Percentiles rank a stretch among this genome's conserved stretches.
Conservation (phyloP, 2,888 invertebrate species). For the Iselma pallidipennis region DNA sequence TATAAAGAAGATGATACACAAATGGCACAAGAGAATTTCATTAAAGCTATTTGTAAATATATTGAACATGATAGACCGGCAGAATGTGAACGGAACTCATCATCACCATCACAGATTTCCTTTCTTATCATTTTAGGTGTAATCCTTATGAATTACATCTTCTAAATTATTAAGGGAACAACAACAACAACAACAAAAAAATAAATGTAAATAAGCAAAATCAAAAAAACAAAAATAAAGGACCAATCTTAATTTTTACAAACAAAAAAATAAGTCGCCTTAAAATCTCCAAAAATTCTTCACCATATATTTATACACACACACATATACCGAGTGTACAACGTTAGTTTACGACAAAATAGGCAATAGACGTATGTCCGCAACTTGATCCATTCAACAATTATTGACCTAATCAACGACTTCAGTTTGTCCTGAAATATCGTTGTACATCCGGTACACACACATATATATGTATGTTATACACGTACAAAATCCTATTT, state of each 20-base stretch:
- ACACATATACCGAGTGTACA: too few species aligned
- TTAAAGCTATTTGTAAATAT: slow-evolving; percentile 61
- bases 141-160: slow-evolving; percentile 1
- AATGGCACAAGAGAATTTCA: slow-evolving; percentile 62
- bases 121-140: slow-evolving; percentile 14
- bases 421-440: too few species aligned
- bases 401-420: too few species aligned
- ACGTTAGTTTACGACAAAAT: too few species aligned
- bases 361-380: too few species aligned
- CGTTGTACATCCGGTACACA: too few species aligned
- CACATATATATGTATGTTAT: too few species aligned
- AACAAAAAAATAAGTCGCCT: neutral
- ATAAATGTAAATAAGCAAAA: too few species aligned
- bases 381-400: too few species aligned
- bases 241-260: neutral
- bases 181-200: neutral
- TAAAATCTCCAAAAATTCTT: too few species aligned
- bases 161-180: neutral
- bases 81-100: slow-evolving; percentile 41
- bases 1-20: slow-evolving; percentile 62
- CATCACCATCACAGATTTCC: slow-evolving; percentile 18
- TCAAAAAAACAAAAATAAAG: neutral
- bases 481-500: too few species aligned
- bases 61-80: slow-evolving; percentile 44
- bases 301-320: too few species aligned